Base-by-base conservation (phyloP, 2,888 invertebrate genomes). In the Cryptus viduatorius region DNA sequence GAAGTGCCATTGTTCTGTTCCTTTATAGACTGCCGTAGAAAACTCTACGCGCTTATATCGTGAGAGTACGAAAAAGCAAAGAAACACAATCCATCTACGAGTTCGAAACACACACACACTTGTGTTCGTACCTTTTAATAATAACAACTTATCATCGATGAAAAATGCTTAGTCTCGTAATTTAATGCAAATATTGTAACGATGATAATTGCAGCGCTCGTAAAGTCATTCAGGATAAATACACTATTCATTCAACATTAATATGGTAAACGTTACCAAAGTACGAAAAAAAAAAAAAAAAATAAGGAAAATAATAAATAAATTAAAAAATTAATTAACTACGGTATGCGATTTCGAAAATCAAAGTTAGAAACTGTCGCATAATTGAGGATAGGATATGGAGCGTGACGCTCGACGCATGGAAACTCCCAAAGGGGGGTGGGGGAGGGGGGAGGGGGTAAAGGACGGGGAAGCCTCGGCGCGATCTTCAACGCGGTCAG, bases 291-390 rank as follows among this genome's bases (percentile, higher is more conserved):
- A 56, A 61, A 59, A 19, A 29, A 69, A 29, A 29, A 69, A 29
- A 19, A 16, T 19, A 53, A n/a, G 5, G 16, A 48, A 48, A n/a
- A n/a, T n/a, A 65, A n/a, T 10, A 65, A 56, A 29, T 50, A 67
- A 19, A 76, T 8, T 19, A 44, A 67, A 84, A 73, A 37, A 50
- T 16, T 31, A 16, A 31, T 37, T 1, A 24, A 8, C 8, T 48
- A 82, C 75, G 84, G 68, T 59, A 37, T 56, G 73, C 29, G 75
- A 71, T 81, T 75, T 81, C 77, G 81, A 84, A 81, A 84, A 84
- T 81, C 78, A 84, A 78, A 84, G 84, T 86, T 86, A 83, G 81
- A 86, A 84, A 83, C 50, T 84, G 85, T 87, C 86, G 69, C 79
- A 53, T 65, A 42, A 46, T 44, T 53, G 67, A 69, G 42, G 48